Conservation (phyloP, 1,140 invertebrate genomes). For the Drosophila suzukii region DNA sequence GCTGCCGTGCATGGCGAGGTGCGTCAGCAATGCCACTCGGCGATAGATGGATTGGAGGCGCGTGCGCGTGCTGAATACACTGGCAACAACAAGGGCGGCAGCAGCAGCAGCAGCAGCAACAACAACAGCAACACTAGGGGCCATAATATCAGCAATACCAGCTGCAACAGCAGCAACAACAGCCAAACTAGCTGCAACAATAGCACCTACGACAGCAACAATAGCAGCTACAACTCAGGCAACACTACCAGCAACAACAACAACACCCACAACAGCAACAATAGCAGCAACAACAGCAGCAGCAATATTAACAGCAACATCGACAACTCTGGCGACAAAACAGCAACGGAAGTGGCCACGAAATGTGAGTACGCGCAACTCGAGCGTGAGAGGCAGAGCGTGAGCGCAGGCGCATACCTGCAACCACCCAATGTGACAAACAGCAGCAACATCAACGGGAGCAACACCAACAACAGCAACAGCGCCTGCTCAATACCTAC, state of each 20-base stretch:
- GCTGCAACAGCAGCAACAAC: conserved; percentile 5
- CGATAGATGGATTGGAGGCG: conserved; percentile 38
- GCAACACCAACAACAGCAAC: conserved; percentile 3
- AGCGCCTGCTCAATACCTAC: conserved; percentile 78
- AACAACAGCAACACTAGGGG: conserved; percentile 8
- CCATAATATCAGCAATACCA: conserved; percentile 22
- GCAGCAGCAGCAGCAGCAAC: conserved; percentile 27
- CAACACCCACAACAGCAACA: conserved; percentile 2
- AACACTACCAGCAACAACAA: background rate
- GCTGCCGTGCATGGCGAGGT: conserved; percentile 51
- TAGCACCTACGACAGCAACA: conserved; percentile 19
- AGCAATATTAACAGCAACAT: background rate
- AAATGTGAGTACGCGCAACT: conserved; percentile 77
- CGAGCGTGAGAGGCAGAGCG: conserved; percentile 72
- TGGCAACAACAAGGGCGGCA: conserved; percentile 43
- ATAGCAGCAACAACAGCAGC: background rate
- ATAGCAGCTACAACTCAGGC: conserved; percentile 7
- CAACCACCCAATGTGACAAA: conserved; percentile 70
- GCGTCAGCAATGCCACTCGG: conserved; percentile 48
- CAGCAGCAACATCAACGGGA: conserved; percentile 31
- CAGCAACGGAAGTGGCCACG: conserved; percentile 66
- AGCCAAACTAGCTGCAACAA: background rate
- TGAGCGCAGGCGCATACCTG: conserved; percentile 57
- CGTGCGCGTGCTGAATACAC: conserved; percentile 77
- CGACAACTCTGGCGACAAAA: conserved; percentile 25